Evolutionary conservation across 2,888 invertebrate genomes (phyloP).

Genomic region (Thecophora atra): DNA sequence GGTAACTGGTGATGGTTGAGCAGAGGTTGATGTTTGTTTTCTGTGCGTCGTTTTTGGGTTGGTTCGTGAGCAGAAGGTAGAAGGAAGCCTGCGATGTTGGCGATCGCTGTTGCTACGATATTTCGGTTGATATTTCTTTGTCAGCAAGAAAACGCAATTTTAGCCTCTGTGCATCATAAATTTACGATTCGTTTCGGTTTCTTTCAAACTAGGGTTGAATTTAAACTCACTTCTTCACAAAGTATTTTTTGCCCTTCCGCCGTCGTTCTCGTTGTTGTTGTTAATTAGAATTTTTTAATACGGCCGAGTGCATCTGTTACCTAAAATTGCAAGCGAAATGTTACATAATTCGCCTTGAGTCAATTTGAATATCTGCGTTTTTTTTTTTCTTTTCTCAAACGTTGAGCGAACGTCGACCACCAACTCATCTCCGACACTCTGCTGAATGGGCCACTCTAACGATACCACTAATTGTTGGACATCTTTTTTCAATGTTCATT

Average conservation of each 20-base stretch:
- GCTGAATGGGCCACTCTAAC: constrained; percentile 47
- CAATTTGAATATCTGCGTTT: too few species aligned
- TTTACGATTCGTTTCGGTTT: constrained; percentile 13
- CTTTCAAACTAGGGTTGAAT: background rate
- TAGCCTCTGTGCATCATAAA: constrained; percentile 11
- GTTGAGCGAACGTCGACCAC: background rate
- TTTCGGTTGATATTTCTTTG: background rate
- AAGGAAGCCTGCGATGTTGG: background rate
- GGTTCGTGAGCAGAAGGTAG: background rate
- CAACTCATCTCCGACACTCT: constrained; percentile 16
- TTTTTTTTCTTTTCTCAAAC: background rate
- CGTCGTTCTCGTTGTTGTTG: constrained; percentile 5
- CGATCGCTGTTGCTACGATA: background rate
- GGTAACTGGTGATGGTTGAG: background rate
- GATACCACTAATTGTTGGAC: constrained; percentile 53
- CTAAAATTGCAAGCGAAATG: background rate
- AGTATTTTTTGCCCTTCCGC: background rate
- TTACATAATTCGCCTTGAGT: too few species aligned
- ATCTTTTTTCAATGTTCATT: constrained; percentile 40
- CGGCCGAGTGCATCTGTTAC: background rate
- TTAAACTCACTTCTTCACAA: background rate
- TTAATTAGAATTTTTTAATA: background rate
- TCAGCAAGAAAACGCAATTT: background rate
- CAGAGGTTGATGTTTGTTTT: background rate
- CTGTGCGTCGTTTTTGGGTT: background rate